Evolutionary conservation across 1,140 invertebrate genomes (phyloP).

Genomic region (Danaus plexippus): DNA sequence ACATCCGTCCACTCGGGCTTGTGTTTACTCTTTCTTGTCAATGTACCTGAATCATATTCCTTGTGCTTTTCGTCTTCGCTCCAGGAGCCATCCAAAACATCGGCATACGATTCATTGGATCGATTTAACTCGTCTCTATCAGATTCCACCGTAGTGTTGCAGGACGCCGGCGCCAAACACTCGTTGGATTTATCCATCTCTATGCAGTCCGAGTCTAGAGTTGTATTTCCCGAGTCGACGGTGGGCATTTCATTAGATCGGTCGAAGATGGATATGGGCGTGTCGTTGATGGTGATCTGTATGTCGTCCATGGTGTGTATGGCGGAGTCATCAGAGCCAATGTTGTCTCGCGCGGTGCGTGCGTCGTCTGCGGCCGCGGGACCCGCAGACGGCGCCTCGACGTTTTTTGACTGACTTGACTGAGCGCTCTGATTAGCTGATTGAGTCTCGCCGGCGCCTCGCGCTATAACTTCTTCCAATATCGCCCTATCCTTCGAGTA

Average conservation of each 20-base stretch:
- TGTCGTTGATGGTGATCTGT: constrained; percentile 7
- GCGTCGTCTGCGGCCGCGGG: constrained; percentile 61
- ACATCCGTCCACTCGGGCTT: constrained; percentile 48
- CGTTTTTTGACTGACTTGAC: constrained; percentile 61
- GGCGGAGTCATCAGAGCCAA: constrained; percentile 29
- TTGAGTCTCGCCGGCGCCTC: constrained; percentile 35
- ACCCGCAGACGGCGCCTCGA: constrained; percentile 59
- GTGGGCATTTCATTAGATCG: constrained; percentile 27
- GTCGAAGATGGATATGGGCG: constrained; percentile 13
- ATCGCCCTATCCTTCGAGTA: constrained; percentile 39
- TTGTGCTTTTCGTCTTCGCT: constrained; percentile 33
- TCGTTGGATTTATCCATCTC: constrained; percentile 56
- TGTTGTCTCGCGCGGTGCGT: constrained; percentile 32
- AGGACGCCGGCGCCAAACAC: constrained; percentile 44
- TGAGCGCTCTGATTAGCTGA: constrained; percentile 3
- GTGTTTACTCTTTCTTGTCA: constrained; percentile 29
- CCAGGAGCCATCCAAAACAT: constrained; percentile 48
- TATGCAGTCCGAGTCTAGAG: constrained; percentile 31
- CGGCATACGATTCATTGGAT: constrained; percentile 67
- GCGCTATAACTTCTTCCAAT: constrained; percentile 47
- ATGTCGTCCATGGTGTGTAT: constrained; percentile 3
- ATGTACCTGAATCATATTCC: constrained; percentile 24
- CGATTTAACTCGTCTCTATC: constrained; percentile 53
- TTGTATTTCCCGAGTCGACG: constrained; percentile 30
- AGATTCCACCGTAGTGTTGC: constrained; percentile 46